Evolutionary conservation across 2,113 vertebrate species (phyloP).

Genomic region (Brachypteracias leptosomus): DNA sequence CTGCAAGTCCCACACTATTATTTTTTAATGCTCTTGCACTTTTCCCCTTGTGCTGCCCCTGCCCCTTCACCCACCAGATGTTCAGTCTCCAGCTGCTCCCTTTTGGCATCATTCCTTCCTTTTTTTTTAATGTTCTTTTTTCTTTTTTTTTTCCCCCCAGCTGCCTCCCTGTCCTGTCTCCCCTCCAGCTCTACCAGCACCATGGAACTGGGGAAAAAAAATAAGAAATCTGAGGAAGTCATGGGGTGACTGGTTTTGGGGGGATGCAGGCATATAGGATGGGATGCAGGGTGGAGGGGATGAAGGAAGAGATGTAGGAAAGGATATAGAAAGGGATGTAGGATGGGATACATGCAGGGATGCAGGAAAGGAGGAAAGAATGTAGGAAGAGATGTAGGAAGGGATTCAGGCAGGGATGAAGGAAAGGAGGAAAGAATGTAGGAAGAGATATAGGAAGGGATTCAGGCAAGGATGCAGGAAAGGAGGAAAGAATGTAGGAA

Average conservation of each 20-base stretch:
- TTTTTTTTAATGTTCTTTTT: not conserved
- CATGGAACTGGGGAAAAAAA: no score
- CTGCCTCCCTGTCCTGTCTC: not conserved
- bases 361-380: no score
- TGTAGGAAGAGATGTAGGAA: no score
- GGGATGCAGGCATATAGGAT: not conserved
- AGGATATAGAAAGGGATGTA: no score
- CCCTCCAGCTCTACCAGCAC: not conserved
- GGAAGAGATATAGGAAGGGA: not conserved
- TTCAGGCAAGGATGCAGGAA: not conserved
- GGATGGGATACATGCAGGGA: no score
- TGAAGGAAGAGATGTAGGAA: no score
- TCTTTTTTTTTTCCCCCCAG: no score
- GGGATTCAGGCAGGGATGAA: not conserved
- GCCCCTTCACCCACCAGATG: fast-evolving
- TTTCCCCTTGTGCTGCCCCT: not conserved
- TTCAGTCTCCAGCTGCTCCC: not conserved
- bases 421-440: no score
- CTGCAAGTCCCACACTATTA: fast-evolving
- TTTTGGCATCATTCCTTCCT: fast-evolving
- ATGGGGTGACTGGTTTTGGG: not conserved
- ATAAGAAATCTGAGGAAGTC: not conserved
- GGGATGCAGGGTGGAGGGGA: no score
- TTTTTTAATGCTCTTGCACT: not conserved
- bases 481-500: not conserved